Base-by-base conservation (phyloP, 2,113 vertebrate species). In the Amphiprion ocellaris region DNA sequence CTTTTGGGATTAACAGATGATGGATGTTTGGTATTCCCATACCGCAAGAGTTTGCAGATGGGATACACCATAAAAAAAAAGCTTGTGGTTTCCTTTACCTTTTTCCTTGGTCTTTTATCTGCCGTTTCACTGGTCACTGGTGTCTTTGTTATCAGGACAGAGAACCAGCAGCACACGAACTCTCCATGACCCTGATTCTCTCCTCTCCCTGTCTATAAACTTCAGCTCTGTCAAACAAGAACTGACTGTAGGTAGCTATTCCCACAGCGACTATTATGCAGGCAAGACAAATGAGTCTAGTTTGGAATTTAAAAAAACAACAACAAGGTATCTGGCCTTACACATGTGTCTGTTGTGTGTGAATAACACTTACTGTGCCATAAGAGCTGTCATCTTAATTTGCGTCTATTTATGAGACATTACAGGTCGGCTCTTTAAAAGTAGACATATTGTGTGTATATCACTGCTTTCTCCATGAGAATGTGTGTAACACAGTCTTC, bases 211-310 rank as follows among this genome's bases (percentile, higher is more conserved):
- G 62, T 77, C 56, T 62, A 44, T 56, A 58, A 77, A 37, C 77
- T 60, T 63, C 68, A 16, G 33, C 46, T 44, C 65, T 46, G 37
- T 67, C 53, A 70, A 39, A 91, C 88, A 89, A 83, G 73, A 85
- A 60, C 65, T 83, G 78, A 66, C 85, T 93, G 85, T 87, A 66
- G 72, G 64, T 23, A 28, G 39, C 66, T 41, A 41, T 63, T 88
- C 88, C 88, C 86, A 71, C 52, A 47, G 70, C 16, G 37, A 21
- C 74, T 19, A n/a, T 87, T 65, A 89, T 30, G 44, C 54, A 63
- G 69, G 62, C 55, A 16, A 47, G 69, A 73, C 24, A 63, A 77
- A 83, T 85, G 58, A 39, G 8, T 77, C 55, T 62, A 44, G 68
- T 85, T 56, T 69, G 44, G 65, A 41, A 74, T 74, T 44, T 58